These are phyloP conservation scores for Origma solitaria DNA, from an alignment of 2,113 vertebrate species.

Conservation along the genomic window DNA sequence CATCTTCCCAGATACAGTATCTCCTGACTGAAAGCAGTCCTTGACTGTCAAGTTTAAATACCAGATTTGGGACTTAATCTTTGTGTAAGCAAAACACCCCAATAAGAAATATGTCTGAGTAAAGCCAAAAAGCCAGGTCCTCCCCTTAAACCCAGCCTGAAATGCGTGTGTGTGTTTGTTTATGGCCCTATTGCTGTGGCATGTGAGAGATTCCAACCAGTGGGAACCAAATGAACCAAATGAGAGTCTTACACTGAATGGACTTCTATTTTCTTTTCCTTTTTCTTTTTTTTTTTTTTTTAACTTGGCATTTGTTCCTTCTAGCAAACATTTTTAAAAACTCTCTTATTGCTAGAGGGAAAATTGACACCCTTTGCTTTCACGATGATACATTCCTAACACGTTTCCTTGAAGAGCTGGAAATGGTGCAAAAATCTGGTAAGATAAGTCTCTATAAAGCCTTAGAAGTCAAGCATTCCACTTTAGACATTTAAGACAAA, in stretches of 20 bases:
- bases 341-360: constrained; percentile 54
- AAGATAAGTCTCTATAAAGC: constrained; percentile 67
- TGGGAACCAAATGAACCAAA: constrained; percentile 31
- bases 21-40: constrained; percentile 54
- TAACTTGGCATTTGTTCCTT: constrained; percentile 61
- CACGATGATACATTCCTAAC: constrained; percentile 65
- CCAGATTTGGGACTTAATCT: constrained; percentile 40
- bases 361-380: constrained; percentile 68
- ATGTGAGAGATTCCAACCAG: constrained; percentile 16
- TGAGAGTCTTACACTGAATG: constrained; percentile 17
- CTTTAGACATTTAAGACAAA: constrained; percentile 65
- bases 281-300: background rate
- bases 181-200: background rate
- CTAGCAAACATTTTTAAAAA: constrained; percentile 63
- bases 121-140: constrained; percentile 1
- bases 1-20: constrained; percentile 55
- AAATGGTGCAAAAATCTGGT: constrained; percentile 61
- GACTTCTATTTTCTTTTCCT: constrained; percentile 26
- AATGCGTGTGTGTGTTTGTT: background rate
- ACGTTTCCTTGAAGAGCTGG: constrained; percentile 60
- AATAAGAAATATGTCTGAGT: background rate
- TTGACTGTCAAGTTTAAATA: constrained; percentile 59
- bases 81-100: constrained; percentile 49
- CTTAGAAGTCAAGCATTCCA: constrained; percentile 59
- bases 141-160: background rate